Base-by-base conservation (phyloP, 2,113 vertebrate species). In the Halichoeres trimaculatus region DNA sequence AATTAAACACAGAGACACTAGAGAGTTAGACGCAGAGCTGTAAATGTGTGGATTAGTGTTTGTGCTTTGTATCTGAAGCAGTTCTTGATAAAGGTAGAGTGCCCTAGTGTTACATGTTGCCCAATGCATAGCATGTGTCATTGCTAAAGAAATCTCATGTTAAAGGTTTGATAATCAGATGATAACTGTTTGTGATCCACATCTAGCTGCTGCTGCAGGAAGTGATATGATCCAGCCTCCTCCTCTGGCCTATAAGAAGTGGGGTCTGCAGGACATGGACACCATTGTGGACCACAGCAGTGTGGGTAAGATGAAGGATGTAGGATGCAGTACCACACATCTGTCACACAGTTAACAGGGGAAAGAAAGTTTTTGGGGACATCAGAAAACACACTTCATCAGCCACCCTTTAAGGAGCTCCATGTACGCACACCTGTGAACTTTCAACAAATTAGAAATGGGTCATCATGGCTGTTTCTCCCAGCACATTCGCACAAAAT, bases 201-300 rank as follows among this genome's bases (percentile, higher is more conserved):
- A 10, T 65, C 62, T 89, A 99, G 98, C 98, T 79, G 93, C 98
- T 69, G 98, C 98, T 78, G 97, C 96, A 53, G 98, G 98, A 69
- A 98, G 94, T 85, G 98, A 99, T 79, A 95, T 94, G 47, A 91
- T 98, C 68, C 97, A 98, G 59, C 98, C 98, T 19, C 98, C 98
- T 53, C 98, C 98, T 0, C 90, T 99, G 88, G 94, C 98, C 60
- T 99, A 99, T 85, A 99, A 99, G 93, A 99, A 99, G 82, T 99
- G 98, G 98, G 97, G 96, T 52, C 94, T 99, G 52, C 97, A 98
- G 89, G 98, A 99, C 80, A 94, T 97, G 93, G 98, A 98, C 77
- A 90, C 83, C 0, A 96, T 99, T 63, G 92, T 96, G 70, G 98
- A 99, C 91, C 97, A 99, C 91, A 94, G 95, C 78, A 99, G 97